Percentiles rank a stretch among this genome's conserved stretches.
Evolutionary conservation across 2,888 invertebrate genomes (phyloP).

Genomic region (Platerodrilus igneus): DNA sequence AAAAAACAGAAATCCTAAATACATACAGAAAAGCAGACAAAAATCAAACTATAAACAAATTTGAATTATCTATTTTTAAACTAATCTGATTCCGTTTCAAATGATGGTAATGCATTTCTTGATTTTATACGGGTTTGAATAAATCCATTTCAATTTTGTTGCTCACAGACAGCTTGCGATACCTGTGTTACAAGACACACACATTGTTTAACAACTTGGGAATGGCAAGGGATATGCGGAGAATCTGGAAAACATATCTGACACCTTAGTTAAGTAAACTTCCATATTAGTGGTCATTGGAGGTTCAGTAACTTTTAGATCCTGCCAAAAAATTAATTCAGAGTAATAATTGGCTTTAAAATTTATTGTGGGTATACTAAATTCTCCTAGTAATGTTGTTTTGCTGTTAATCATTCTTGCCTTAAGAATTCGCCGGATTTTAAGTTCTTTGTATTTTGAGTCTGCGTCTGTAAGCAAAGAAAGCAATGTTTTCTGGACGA

Average conservation of each 20-base stretch:
- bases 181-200: not conserved
- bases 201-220: conserved; percentile 1
- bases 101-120: not conserved
- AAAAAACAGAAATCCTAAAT: too few relatives aligned
- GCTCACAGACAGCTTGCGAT: conserved; percentile 1
- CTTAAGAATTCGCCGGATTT: not conserved
- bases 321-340: conserved; percentile 1
- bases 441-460: too few relatives aligned
- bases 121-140: conserved; percentile 3
- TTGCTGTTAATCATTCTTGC: too few relatives aligned
- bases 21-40: too few relatives aligned
- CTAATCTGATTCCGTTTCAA: not conserved
- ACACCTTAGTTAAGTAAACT: not conserved
- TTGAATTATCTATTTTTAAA: not conserved
- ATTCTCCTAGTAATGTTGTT: not conserved
- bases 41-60: too few relatives aligned
- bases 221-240: too few relatives aligned
- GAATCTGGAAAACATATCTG: too few relatives aligned
- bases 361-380: not conserved
- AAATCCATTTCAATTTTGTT: too few relatives aligned
- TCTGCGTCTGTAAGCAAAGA: not conserved
- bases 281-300: conserved; percentile 2
- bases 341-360: conserved; percentile 1
- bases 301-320: not conserved
- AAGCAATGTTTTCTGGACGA: conserved; percentile 2